A percentile compares a stretch with the other conserved stretches of the same genome.
Conservation (phyloP, 2,113 vertebrate species). For the Gnathonemus longibarbis region DNA sequence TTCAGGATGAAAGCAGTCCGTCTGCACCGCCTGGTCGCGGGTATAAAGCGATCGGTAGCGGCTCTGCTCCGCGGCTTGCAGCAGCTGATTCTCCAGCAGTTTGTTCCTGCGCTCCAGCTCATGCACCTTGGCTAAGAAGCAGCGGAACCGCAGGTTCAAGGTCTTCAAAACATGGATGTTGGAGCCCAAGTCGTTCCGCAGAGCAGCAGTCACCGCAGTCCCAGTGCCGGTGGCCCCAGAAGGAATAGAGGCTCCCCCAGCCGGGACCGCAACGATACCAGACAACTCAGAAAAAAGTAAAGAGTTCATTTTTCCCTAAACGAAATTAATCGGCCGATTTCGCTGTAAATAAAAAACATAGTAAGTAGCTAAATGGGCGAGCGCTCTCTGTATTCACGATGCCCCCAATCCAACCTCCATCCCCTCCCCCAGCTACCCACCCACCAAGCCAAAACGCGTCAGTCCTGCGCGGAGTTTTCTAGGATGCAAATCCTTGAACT, state of each 20-base stretch:
- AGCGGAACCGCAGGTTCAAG: slow-evolving; percentile 76
- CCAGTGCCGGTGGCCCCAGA: slow-evolving; percentile 6
- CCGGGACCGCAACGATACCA: slow-evolving; percentile 24
- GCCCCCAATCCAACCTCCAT: neutral
- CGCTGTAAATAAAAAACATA: neutral
- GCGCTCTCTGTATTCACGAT: neutral
- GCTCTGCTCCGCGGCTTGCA: slow-evolving; percentile 55
- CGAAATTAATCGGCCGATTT: neutral
- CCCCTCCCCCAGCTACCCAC: neutral
- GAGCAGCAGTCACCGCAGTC: slow-evolving; percentile 42
- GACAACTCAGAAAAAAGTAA: slow-evolving; percentile 51
- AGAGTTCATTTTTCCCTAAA: slow-evolving; percentile 52
- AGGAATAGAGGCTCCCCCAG: neutral
- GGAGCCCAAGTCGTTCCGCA: slow-evolving; percentile 73
- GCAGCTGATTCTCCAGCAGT: slow-evolving; percentile 73
- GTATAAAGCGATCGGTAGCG: slow-evolving; percentile 53
- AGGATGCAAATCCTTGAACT: slow-evolving; percentile 18
- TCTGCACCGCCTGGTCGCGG: slow-evolving; percentile 67
- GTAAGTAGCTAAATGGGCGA: neutral
- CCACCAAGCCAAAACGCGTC: neutral
- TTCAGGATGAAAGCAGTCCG: slow-evolving; percentile 47
- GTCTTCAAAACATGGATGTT: slow-evolving; percentile 80
- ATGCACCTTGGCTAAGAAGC: slow-evolving; percentile 78
- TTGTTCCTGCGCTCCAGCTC: slow-evolving; percentile 78
- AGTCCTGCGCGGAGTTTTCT: slow-evolving; percentile 8